phyloP scores from a whole-genome alignment of 2,113 vertebrate genomes.

The Mus spicilegus region DNA sequence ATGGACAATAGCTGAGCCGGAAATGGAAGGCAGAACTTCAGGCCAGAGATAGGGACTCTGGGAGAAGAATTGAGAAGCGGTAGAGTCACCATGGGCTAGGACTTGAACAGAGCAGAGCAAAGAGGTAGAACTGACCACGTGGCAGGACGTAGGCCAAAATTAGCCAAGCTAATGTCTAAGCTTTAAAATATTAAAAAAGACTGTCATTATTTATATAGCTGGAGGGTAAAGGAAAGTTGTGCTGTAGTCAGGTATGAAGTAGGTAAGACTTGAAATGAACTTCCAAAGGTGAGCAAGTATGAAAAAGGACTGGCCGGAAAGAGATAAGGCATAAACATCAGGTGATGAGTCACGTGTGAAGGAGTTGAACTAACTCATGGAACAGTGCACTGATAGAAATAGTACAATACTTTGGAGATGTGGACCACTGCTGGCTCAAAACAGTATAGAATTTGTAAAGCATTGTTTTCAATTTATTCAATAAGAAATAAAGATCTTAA shows the following conservation, averaged over 20 bases:
- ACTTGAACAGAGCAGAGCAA: no score
- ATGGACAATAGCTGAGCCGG: no score
- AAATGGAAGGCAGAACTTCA: no score
- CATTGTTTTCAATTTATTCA: not conserved
- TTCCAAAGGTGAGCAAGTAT: not conserved
- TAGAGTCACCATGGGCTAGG: no score
- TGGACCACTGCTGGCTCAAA: not conserved
- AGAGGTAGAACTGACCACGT: no score
- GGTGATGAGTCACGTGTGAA: not conserved
- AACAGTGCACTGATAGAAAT: not conserved
- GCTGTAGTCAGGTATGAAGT: not conserved
- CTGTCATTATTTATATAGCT: no score
- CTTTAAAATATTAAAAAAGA: no score
- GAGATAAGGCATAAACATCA: not conserved
- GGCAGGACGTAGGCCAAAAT: no score
- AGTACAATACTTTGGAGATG: not conserved
- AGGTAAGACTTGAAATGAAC: not conserved
- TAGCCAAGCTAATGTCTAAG: no score
- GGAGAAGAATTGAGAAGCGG: no score
- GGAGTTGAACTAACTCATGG: not conserved
- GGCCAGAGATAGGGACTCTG: no score
- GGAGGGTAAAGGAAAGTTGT: no score
- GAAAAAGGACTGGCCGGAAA: not conserved
- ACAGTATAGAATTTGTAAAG: not conserved
- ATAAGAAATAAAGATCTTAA: not conserved